phyloP scores from a whole-genome alignment of 2,888 invertebrate species.

The Sylvicola fuscatus region DNA sequence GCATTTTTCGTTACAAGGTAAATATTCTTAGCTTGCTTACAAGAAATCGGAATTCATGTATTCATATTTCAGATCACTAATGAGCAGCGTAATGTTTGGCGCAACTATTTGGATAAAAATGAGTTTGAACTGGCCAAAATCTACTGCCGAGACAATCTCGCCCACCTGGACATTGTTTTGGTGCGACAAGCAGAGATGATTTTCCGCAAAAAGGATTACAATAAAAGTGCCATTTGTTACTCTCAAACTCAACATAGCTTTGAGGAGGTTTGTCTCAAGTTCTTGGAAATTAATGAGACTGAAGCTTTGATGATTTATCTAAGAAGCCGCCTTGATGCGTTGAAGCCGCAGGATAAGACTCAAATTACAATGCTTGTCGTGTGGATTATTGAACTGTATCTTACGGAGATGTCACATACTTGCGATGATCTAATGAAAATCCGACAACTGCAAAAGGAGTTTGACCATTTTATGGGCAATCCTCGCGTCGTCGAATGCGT shows the following conservation, averaged over 20 bases:
- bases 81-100: conserved; percentile 77
- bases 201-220: conserved; percentile 57
- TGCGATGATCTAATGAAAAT: conserved; percentile 25
- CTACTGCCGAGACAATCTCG: conserved; percentile 62
- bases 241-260: conserved; percentile 83
- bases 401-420: conserved; percentile 58
- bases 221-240: conserved; percentile 68
- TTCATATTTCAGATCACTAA: conserved; percentile 22
- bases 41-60: too few relatives aligned
- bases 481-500: conserved; percentile 60
- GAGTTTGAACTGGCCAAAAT: conserved; percentile 74
- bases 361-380: conserved; percentile 83
- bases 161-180: conserved; percentile 62
- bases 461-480: conserved; percentile 52
- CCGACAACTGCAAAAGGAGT: conserved; percentile 42
- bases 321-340: conserved; percentile 54
- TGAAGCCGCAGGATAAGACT: conserved; percentile 54
- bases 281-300: conserved; percentile 59
- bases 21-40: background rate
- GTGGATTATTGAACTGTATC: conserved; percentile 85
- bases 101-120: conserved; percentile 66
- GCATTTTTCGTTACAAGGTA: conserved; percentile 71
- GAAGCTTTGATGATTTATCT: conserved; percentile 77
- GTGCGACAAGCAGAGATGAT: conserved; percentile 74
- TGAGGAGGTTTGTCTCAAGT: conserved; percentile 85